These are phyloP conservation scores for Ephialtes manifestator DNA, from an alignment of 2,888 invertebrate species.

Conservation along the genomic window DNA sequence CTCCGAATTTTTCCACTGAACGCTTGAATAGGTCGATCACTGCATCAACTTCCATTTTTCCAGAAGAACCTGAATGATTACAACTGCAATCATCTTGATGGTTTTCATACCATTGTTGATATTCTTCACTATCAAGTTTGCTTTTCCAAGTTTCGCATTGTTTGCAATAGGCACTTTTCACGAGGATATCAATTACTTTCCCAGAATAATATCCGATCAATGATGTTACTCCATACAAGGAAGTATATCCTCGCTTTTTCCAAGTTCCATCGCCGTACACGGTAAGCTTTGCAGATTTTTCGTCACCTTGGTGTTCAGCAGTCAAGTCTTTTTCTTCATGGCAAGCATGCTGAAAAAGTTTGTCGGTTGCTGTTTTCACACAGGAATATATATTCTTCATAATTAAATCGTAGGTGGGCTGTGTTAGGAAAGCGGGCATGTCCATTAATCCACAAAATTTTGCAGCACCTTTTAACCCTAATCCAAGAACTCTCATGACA, in stretches of 20 bases:
- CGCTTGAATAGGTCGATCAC: conserved; percentile 26
- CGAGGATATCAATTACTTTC: conserved; percentile 52
- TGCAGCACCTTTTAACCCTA: conserved; percentile 73
- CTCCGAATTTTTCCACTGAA: conserved; percentile 48
- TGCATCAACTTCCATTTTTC: conserved; percentile 54
- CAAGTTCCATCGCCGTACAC: no score
- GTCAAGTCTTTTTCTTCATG: conserved; percentile 66
- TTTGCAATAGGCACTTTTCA: conserved; percentile 53
- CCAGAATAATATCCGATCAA: conserved; percentile 65
- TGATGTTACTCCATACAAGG: conserved; percentile 65
- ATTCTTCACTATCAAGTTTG: conserved; percentile 34
- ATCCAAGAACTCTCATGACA: conserved; percentile 73
- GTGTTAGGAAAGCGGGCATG: conserved; percentile 67
- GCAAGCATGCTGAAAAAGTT: conserved; percentile 70
- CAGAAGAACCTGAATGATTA: conserved; percentile 45
- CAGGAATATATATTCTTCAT: conserved; percentile 66
- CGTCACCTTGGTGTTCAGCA: conserved; percentile 67
- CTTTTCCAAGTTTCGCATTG: conserved; percentile 44
- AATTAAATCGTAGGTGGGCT: conserved; percentile 67
- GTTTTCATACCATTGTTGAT: conserved; percentile 37
- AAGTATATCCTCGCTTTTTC: conserved; percentile 65
- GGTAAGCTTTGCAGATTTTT: conserved; percentile 57
- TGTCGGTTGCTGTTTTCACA: conserved; percentile 64
- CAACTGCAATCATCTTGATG: conserved; percentile 41
- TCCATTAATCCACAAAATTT: conserved; percentile 74